Percentiles rank a stretch among this genome's conserved stretches.
phyloP scores from a whole-genome alignment of 2,888 invertebrate genomes.

The Drosophila conformis region DNA sequence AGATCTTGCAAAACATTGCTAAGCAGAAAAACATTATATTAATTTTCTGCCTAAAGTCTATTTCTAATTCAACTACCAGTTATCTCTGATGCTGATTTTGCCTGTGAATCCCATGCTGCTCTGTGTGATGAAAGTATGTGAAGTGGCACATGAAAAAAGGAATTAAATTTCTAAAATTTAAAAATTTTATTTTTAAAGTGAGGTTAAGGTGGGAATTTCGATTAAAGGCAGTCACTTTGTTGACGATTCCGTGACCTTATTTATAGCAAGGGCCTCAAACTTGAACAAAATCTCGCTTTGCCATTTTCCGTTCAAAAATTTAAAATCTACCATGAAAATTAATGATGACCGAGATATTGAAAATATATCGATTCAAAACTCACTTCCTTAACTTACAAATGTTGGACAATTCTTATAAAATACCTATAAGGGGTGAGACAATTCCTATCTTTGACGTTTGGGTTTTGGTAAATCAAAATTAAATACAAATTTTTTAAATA shows the following conservation, averaged over 20 bases:
- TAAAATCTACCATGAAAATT: neutral
- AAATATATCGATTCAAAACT: neutral
- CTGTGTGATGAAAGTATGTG: too few relatives aligned
- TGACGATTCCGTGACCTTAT: neutral
- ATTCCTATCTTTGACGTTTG: neutral
- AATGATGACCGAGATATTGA: neutral
- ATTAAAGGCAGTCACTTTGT: too few relatives aligned
- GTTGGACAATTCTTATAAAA: neutral
- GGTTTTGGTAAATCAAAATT: neutral
- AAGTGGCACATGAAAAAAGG: too few relatives aligned
- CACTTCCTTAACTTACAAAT: neutral
- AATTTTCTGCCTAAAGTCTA: too few relatives aligned
- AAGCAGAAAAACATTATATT: too few relatives aligned
- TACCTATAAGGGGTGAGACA: neutral
- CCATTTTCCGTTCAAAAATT: neutral
- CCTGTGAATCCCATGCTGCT: too few relatives aligned
- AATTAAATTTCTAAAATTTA: too few relatives aligned
- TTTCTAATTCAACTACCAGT: too few relatives aligned
- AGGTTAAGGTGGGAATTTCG: too few relatives aligned
- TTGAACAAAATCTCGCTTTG: neutral
- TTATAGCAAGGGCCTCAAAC: rapidly evolving
- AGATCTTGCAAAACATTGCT: too few relatives aligned
- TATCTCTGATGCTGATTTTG: too few relatives aligned
- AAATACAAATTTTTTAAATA: neutral
- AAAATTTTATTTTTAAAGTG: too few relatives aligned